phyloP scores from a whole-genome alignment of 1,140 invertebrate species.

The Drepana arcuata region DNA sequence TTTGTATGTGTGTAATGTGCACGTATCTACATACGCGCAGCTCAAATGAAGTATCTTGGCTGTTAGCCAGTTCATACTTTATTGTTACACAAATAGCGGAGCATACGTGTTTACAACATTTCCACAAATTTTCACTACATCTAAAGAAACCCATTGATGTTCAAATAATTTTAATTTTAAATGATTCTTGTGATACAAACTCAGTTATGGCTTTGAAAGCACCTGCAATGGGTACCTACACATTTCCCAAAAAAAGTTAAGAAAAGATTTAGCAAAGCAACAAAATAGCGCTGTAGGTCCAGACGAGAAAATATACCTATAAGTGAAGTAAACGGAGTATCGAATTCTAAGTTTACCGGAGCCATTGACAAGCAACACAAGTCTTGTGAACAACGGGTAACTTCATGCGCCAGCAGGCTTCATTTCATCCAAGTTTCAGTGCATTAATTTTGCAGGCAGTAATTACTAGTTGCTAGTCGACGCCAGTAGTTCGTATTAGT shows the following conservation, averaged over 20 bases:
- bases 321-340: slow-evolving; percentile 9
- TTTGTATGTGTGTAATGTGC: not conserved
- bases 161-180: slow-evolving; percentile 15
- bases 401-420: slow-evolving; percentile 56
- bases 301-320: slow-evolving; percentile 7
- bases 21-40: slow-evolving; percentile 29
- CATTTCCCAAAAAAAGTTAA: too few relatives aligned
- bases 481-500: slow-evolving; percentile 52
- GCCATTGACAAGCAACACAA: slow-evolving; percentile 32
- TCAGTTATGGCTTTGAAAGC: too few relatives aligned
- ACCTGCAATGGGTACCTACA: too few relatives aligned
- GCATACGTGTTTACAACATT: slow-evolving; percentile 47
- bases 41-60: slow-evolving; percentile 51
- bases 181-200: slow-evolving; percentile 9
- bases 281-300: too few relatives aligned
- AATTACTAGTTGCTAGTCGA: slow-evolving; percentile 61
- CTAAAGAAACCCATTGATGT: slow-evolving; percentile 24
- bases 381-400: slow-evolving; percentile 25
- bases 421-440: slow-evolving; percentile 63
- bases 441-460: slow-evolving; percentile 67
- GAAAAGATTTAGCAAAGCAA: too few relatives aligned
- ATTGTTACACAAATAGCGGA: slow-evolving; percentile 65
- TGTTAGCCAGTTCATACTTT: slow-evolving; percentile 53
- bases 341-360: slow-evolving; percentile 25
- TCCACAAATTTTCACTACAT: slow-evolving; percentile 46